phyloP scores from a whole-genome alignment of 2,888 invertebrate species.

The Lomographa bimaculata region DNA sequence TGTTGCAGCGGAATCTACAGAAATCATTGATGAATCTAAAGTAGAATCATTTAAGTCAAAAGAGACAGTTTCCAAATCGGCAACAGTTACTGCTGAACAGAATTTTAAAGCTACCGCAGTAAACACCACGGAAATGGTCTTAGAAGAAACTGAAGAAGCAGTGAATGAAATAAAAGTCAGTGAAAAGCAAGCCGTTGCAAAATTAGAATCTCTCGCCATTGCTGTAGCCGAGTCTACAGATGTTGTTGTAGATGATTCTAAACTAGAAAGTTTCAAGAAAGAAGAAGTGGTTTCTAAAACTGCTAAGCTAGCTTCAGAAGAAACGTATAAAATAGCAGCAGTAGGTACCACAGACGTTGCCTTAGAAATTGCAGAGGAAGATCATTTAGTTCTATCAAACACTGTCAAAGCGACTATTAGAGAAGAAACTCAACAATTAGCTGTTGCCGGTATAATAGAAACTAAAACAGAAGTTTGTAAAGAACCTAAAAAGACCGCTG shows the following conservation, averaged over 20 bases:
- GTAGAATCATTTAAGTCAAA: slow-evolving; percentile 35
- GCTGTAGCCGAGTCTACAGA: slow-evolving; percentile 34
- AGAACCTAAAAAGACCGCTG: slow-evolving; percentile 17
- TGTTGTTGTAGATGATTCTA: slow-evolving; percentile 28
- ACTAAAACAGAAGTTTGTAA: slow-evolving; percentile 30
- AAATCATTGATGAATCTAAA: slow-evolving; percentile 37
- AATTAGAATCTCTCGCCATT: slow-evolving; percentile 32
- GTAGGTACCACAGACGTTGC: slow-evolving; percentile 22
- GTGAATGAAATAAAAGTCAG: slow-evolving; percentile 18
- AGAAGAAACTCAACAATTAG: slow-evolving; percentile 23
- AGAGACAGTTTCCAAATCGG: slow-evolving; percentile 38
- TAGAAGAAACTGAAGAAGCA: slow-evolving; percentile 37
- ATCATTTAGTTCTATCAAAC: slow-evolving; percentile 19
- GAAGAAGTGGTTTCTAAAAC: slow-evolving; percentile 26
- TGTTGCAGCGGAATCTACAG: slow-evolving; percentile 18
- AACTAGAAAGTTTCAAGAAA: slow-evolving; percentile 25
- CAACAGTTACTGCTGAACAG: slow-evolving; percentile 35
- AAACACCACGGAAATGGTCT: slow-evolving; percentile 22
- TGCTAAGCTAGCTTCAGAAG: slow-evolving; percentile 24
- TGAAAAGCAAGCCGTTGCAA: slow-evolving; percentile 23
- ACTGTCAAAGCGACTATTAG: slow-evolving; percentile 19
- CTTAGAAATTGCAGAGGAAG: slow-evolving; percentile 29
- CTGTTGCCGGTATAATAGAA: slow-evolving; percentile 31
- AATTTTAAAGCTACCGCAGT: slow-evolving; percentile 28
- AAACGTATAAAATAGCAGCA: slow-evolving; percentile 29